phyloP scores from a whole-genome alignment of 2,113 vertebrate species.

The Callionymus lyra region DNA sequence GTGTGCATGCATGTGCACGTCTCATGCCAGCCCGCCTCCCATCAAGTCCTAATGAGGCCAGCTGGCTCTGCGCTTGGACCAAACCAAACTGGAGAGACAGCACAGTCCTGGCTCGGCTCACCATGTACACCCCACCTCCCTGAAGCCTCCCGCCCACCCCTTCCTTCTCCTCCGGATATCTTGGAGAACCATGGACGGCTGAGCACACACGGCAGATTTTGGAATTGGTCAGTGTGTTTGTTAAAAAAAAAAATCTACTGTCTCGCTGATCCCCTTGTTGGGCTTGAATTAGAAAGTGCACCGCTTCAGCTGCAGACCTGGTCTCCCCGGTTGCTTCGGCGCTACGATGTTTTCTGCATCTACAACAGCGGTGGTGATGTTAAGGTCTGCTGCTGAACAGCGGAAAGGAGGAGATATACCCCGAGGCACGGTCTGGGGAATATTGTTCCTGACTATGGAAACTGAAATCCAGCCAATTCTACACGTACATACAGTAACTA shows the following conservation, averaged over 20 bases:
- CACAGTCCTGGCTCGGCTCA: conserved; percentile 56
- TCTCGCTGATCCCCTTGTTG: conserved; percentile 49
- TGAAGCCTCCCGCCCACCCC: conserved; percentile 42
- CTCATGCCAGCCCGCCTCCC: conserved; percentile 65
- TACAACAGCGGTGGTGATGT: conserved; percentile 45
- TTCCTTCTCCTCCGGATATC: conserved; percentile 54
- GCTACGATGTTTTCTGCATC: conserved; percentile 40
- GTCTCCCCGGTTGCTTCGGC: conserved; percentile 47
- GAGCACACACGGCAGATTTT: conserved; percentile 57
- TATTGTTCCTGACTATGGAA: conserved; percentile 55
- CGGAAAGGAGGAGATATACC: conserved; percentile 54
- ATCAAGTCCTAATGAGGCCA: conserved; percentile 68
- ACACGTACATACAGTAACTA: conserved; percentile 50
- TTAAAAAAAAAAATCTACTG: conserved; percentile 52
- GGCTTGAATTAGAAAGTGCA: conserved; percentile 53
- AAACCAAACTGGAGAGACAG: conserved; percentile 64
- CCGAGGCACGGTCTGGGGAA: conserved; percentile 55
- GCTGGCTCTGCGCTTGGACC: conserved; percentile 64
- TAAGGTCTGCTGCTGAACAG: conserved; percentile 52
- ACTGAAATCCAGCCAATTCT: conserved; percentile 46
- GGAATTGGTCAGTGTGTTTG: conserved; percentile 58
- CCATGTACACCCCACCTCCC: conserved; percentile 53
- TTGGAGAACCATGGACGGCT: conserved; percentile 55
- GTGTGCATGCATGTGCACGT: conserved; percentile 66
- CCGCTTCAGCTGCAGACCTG: conserved; percentile 40